A percentile compares a stretch with the other conserved stretches of the same genome.
These are phyloP conservation scores for Actinostola sp. DNA, from an alignment of 92 coral and sea anemone genomes.

Conservation along the genomic window DNA sequence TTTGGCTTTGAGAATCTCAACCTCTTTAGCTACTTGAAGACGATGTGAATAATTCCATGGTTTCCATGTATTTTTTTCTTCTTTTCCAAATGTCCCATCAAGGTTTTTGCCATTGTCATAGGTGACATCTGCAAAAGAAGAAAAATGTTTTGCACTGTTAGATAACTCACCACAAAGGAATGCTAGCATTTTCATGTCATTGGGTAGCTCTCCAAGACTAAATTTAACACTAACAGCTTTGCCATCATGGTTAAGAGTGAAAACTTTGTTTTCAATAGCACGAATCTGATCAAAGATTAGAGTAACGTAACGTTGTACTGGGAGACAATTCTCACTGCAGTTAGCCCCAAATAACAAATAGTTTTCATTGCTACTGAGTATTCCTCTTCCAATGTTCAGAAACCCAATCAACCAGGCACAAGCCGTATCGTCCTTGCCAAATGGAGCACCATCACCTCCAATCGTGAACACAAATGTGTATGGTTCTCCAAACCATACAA, in stretches of 20 bases:
- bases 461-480: slow-evolving; percentile 42
- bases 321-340: slow-evolving; percentile 62
- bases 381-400: slow-evolving; percentile 14
- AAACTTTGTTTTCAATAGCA: slow-evolving; percentile 40
- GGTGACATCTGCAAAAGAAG: slow-evolving; percentile 53
- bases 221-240: slow-evolving; percentile 41
- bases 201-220: slow-evolving; percentile 40
- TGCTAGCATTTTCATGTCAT: slow-evolving; percentile 58
- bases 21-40: slow-evolving; percentile 33
- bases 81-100: slow-evolving; percentile 40
- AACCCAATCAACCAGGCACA: slow-evolving; percentile 60
- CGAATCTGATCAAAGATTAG: slow-evolving; percentile 49
- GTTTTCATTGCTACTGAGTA: slow-evolving; percentile 50
- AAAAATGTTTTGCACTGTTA: slow-evolving; percentile 61
- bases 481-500: slow-evolving; percentile 43
- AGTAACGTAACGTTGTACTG: slow-evolving; percentile 45
- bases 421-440: slow-evolving; percentile 58
- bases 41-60: slow-evolving; percentile 53
- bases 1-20: slow-evolving; percentile 21
- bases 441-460: slow-evolving; percentile 71
- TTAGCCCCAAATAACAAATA: slow-evolving; percentile 47
- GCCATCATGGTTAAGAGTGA: slow-evolving; percentile 42
- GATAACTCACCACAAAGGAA: slow-evolving; percentile 41
- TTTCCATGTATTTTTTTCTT: slow-evolving; percentile 41
- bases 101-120: slow-evolving; percentile 12